Conservation (phyloP, 2,113 vertebrate genomes). For the Dolichotis patagonum region DNA sequence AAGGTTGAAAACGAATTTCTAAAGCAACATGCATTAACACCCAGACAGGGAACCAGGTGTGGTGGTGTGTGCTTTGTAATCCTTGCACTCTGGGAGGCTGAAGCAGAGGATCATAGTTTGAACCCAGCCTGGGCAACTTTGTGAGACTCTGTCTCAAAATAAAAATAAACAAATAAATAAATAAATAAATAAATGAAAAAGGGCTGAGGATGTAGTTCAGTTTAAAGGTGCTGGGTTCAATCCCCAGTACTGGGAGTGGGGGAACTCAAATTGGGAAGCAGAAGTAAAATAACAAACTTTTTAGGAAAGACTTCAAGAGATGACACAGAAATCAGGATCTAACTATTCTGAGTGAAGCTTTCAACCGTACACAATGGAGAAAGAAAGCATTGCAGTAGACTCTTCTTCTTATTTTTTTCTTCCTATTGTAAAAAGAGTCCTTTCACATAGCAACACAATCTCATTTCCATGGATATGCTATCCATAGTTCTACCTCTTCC, state of each 20-base stretch:
- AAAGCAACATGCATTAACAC: background rate
- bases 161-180: background rate
- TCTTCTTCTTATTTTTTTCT: slow-evolving; percentile 16
- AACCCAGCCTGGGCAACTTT: background rate
- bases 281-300: background rate
- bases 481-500: background rate
- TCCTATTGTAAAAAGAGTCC: background rate
- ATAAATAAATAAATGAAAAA: no score
- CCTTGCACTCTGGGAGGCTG: background rate
- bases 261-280: background rate
- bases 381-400: background rate
- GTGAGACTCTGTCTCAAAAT: background rate
- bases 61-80: background rate
- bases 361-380: background rate
- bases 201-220: background rate
- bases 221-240: background rate
- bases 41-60: background rate
- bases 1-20: background rate
- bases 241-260: background rate
- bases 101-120: background rate
- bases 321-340: background rate
- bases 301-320: background rate
- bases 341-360: background rate
- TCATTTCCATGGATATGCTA: background rate
- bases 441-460: background rate